phyloP scores from a whole-genome alignment of 2,888 invertebrate species.

The Gastrophysa polygoni region DNA sequence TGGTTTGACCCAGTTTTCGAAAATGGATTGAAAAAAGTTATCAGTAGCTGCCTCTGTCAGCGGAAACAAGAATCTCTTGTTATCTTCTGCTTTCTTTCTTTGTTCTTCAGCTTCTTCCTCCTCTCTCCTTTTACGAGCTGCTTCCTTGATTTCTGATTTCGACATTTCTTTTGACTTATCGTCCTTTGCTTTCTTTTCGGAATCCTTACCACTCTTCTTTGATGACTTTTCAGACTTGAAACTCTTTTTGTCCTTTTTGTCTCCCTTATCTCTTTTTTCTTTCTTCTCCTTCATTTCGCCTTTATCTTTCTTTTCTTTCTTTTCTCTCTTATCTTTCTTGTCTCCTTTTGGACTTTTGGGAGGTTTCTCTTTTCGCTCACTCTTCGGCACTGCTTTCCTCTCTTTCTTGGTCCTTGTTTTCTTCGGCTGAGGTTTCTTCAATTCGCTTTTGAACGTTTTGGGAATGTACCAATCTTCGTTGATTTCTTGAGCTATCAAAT shows the following conservation, averaged over 20 bases:
- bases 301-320: constrained; percentile 11
- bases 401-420: constrained; percentile 40
- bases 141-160: constrained; percentile 46
- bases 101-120: constrained; percentile 45
- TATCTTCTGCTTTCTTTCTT: constrained; percentile 44
- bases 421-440: constrained; percentile 44
- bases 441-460: constrained; percentile 49
- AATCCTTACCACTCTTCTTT: not conserved
- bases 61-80: constrained; percentile 53
- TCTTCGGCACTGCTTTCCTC: constrained; percentile 32
- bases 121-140: constrained; percentile 44
- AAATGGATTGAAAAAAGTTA: constrained; percentile 50
- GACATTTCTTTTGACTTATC: constrained; percentile 42
- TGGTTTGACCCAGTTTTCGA: constrained; percentile 49
- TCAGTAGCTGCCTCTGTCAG: constrained; percentile 52
- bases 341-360: constrained; percentile 2
- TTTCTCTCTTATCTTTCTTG: constrained; percentile 5
- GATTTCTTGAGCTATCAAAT: constrained; percentile 50
- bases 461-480: constrained; percentile 52
- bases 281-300: constrained; percentile 32
- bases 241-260: constrained; percentile 11
- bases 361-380: constrained; percentile 34
- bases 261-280: constrained; percentile 35
- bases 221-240: not conserved
- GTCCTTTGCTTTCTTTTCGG: constrained; percentile 36